Evolutionary conservation across 2,797 vertebrate genomes (phyloP), one percentile per base, ranked within the genome.

Genomic region (Periophthalmus magnuspinnatus): DNA sequence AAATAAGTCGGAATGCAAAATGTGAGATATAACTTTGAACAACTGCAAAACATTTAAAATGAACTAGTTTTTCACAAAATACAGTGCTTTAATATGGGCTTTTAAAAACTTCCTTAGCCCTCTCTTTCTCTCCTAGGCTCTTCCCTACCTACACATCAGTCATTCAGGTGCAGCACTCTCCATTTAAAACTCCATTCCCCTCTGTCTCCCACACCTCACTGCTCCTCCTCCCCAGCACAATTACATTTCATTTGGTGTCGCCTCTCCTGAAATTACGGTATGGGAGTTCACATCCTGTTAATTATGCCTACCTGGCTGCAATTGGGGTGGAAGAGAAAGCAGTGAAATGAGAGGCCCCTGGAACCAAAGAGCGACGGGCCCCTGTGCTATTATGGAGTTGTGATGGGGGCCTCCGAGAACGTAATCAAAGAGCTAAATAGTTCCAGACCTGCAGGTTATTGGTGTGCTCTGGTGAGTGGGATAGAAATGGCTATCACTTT

Each of bases 171-270:
- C 78, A 70, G 71, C 52, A 68, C 73, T 77, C 77, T 81, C 69
- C 81, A 84, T 87, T 91, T 86, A 76, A 81, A 88, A 77, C 69
- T 72, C 76, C 77, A 69, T 72, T 84, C 82, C 84, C 84, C 9
- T 67, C 73, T 62, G 71, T 63, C 72, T 59, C 71, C 7, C 72
- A 81, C 85, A 86, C 88, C 83, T 68, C 83, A 82, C 77, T 62
- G 81, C 84, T 90, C 72, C 80, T 84, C 48, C 10, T 81, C 90
- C 88, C 89, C 89, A 79, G 66, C 87, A 88, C 90, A 91, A 91
- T 92, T 91, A 92, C 87, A 84, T 89, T 91, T 91, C 85, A 91
- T 92, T 91, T 91, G 89, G 90, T 68, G 79, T 81, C 77, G 81
- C 87, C 88, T 86, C 86, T 89, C 90, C 84, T 72, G 79, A 90